Evolutionary conservation across 2,797 vertebrate genomes (phyloP).

Genomic region (Amblyraja radiata): DNA sequence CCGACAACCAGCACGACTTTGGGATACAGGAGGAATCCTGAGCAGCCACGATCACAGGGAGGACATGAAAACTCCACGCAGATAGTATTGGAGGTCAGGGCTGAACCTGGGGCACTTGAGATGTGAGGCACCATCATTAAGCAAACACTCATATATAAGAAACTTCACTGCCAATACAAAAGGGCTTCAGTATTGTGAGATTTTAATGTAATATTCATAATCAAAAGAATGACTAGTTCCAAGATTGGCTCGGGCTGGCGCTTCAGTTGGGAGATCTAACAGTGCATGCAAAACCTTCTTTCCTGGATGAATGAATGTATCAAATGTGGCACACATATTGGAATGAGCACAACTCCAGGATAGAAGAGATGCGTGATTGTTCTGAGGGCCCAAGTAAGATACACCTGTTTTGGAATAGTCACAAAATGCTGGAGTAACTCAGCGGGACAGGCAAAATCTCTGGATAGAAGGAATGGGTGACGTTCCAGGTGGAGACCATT

Average conservation of each 20-base stretch:
- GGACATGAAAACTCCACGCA: too few relatives aligned
- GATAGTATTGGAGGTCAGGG: too few relatives aligned
- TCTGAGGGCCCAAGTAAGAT: background rate
- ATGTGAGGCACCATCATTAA: background rate
- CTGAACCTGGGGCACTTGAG: too few relatives aligned
- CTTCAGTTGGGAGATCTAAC: background rate
- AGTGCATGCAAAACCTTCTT: background rate
- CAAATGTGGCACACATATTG: background rate
- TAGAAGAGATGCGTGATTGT: background rate
- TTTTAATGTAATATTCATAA: background rate
- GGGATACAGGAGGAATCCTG: too few relatives aligned
- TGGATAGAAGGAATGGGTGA: too few relatives aligned
- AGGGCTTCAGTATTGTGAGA: background rate
- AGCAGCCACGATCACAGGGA: too few relatives aligned
- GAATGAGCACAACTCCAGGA: background rate
- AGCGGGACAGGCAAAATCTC: too few relatives aligned
- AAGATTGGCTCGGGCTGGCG: background rate
- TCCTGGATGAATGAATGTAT: background rate
- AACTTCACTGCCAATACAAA: background rate
- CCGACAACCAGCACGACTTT: too few relatives aligned
- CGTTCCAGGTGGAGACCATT: too few relatives aligned
- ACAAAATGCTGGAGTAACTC: too few relatives aligned
- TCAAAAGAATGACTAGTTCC: background rate
- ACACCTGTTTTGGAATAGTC: too few relatives aligned
- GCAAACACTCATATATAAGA: background rate